These are phyloP conservation scores for Mamestra configurata DNA, from an alignment of 1,140 invertebrate species.

Conservation along the genomic window DNA sequence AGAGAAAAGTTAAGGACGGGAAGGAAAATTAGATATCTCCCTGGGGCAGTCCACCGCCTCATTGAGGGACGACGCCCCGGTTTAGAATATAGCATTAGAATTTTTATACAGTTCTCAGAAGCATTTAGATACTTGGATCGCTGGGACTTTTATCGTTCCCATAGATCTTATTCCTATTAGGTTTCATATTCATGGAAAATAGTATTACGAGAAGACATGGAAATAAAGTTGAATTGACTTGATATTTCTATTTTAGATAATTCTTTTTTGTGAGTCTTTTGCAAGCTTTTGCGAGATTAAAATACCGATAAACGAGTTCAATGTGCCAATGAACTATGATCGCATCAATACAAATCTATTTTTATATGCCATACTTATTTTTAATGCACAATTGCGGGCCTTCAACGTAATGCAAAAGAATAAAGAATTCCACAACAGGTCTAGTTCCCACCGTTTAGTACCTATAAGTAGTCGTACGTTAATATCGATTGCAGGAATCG, in stretches of 20 bases:
- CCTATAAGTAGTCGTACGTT: slow-evolving; percentile 40
- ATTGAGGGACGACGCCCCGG: slow-evolving; percentile 22
- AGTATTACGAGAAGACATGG: too few relatives aligned
- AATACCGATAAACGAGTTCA: too few relatives aligned
- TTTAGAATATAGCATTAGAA: slow-evolving; percentile 30
- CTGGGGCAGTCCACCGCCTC: slow-evolving; percentile 17
- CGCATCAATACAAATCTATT: too few relatives aligned
- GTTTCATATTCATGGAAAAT: too few relatives aligned
- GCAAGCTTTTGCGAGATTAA: too few relatives aligned
- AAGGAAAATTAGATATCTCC: slow-evolving; percentile 49
- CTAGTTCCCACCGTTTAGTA: slow-evolving; percentile 44
- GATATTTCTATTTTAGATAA: too few relatives aligned
- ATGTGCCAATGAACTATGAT: too few relatives aligned
- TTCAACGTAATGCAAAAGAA: too few relatives aligned
- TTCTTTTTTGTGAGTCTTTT: too few relatives aligned
- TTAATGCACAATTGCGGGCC: too few relatives aligned
- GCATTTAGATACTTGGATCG: neutral
- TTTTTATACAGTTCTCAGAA: slow-evolving; percentile 32
- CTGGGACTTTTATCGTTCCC: neutral
- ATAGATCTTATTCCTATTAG: neutral
- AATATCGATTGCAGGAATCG: slow-evolving; percentile 38
- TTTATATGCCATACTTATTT: too few relatives aligned
- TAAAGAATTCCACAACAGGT: slow-evolving; percentile 21
- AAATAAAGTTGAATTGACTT: too few relatives aligned
- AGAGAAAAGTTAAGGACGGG: slow-evolving; percentile 16